These are phyloP conservation scores for Agriopis marginaria DNA, from an alignment of 2,888 invertebrate genomes.

Conservation along the genomic window DNA sequence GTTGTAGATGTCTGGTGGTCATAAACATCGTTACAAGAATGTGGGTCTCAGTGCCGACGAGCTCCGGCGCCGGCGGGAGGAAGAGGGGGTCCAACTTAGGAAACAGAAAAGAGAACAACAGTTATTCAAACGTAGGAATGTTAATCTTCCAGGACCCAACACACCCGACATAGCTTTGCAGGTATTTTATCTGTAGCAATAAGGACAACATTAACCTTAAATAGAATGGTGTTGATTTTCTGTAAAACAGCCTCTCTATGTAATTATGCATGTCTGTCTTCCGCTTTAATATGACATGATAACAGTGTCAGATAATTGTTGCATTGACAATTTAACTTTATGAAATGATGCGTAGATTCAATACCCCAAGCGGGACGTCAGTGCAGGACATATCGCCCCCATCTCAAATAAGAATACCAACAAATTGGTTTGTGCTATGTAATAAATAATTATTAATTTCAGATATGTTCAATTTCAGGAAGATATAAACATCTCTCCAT, in stretches of 20 bases:
- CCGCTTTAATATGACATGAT: too few relatives aligned
- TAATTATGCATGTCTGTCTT: too few relatives aligned
- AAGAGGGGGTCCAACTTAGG: conserved; percentile 97
- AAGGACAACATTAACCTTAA: not conserved
- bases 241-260: not conserved
- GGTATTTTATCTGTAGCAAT: conserved; percentile 54
- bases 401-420: too few relatives aligned
- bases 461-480: conserved; percentile 70
- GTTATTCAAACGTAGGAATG: conserved; percentile 96
- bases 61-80: conserved; percentile 95
- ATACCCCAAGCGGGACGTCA: too few relatives aligned
- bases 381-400: too few relatives aligned
- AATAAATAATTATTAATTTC: not conserved
- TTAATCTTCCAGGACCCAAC: conserved; percentile 81
- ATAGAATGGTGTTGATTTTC: not conserved
- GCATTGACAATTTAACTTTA: too few relatives aligned
- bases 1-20: conserved; percentile 93
- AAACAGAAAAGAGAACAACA: conserved; percentile 99
- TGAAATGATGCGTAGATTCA: too few relatives aligned
- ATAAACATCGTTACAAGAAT: conserved; percentile 98
- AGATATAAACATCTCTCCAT: conserved; percentile 71
- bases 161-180: conserved; percentile 72
- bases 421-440: too few relatives aligned
- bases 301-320: too few relatives aligned
- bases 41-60: conserved; percentile 96